Evolutionary conservation across 2,797 vertebrate species (phyloP).

Genomic region (Dipus sagitta): DNA sequence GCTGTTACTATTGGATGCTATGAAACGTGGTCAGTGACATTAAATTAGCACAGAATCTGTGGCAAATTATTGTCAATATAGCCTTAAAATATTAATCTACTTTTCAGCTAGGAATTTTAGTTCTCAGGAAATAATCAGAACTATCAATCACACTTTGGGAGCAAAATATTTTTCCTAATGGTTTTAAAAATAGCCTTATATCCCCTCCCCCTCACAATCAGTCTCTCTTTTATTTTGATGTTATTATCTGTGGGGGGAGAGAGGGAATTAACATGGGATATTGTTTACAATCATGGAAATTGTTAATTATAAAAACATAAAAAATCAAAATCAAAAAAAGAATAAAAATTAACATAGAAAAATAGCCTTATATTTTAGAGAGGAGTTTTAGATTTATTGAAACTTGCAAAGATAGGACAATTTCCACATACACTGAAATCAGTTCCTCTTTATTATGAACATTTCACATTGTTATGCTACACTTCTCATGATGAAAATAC

Average conservation of each 20-base stretch:
- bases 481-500: conserved; percentile 1
- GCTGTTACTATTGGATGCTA: neutral
- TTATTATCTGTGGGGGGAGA: no score
- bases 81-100: neutral
- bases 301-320: no score
- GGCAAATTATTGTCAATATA: neutral
- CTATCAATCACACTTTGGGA: neutral
- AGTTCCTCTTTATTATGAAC: neutral
- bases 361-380: neutral
- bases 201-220: no score
- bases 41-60: conserved; percentile 25
- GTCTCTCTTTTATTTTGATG: no score
- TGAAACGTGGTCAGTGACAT: neutral
- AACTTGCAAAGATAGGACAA: neutral
- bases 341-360: no score
- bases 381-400: neutral
- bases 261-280: no score
- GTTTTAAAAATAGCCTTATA: neutral
- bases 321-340: no score
- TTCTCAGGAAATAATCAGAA: conserved; percentile 18
- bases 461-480: neutral
- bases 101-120: neutral
- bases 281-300: no score
- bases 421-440: neutral
- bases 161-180: neutral